Evolutionary conservation across 1,140 invertebrate genomes (phyloP).

Genomic region (Goniozus legneri): DNA sequence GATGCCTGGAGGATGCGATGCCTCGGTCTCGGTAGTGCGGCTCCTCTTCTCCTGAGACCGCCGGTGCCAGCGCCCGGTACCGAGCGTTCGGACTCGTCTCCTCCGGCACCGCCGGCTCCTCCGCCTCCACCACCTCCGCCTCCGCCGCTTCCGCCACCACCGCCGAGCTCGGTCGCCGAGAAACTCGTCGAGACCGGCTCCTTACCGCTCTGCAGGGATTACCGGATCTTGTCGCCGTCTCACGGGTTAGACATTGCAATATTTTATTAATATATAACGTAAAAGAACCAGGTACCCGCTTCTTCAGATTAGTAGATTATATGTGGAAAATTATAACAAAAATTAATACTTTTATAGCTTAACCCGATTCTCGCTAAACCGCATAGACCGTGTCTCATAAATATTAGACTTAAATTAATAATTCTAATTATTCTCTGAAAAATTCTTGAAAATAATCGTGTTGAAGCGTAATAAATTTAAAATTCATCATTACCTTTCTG

Average conservation of each 20-base stretch:
- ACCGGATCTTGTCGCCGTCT: constrained; percentile 38
- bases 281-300: no score
- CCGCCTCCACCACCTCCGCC: constrained; percentile 9
- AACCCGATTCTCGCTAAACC: background rate
- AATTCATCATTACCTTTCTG: no score
- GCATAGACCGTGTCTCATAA: background rate
- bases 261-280: background rate
- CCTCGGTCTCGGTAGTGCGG: constrained; percentile 63
- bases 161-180: constrained; percentile 24
- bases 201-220: constrained; percentile 41
- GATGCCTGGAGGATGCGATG: constrained; percentile 88
- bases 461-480: no score
- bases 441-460: no score
- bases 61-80: constrained; percentile 40
- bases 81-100: constrained; percentile 29
- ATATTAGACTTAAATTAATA: background rate
- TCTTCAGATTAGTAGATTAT: no score
- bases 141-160: constrained; percentile 26
- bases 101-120: constrained; percentile 24
- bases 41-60: constrained; percentile 50
- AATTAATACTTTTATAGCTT: background rate
- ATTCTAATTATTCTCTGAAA: no score
- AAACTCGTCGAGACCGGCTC: constrained; percentile 31
- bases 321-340: no score
- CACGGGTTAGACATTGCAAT: constrained; percentile 33